Base-by-base conservation (phyloP, 2,797 vertebrate genomes). In the Channallabes apus region DNA sequence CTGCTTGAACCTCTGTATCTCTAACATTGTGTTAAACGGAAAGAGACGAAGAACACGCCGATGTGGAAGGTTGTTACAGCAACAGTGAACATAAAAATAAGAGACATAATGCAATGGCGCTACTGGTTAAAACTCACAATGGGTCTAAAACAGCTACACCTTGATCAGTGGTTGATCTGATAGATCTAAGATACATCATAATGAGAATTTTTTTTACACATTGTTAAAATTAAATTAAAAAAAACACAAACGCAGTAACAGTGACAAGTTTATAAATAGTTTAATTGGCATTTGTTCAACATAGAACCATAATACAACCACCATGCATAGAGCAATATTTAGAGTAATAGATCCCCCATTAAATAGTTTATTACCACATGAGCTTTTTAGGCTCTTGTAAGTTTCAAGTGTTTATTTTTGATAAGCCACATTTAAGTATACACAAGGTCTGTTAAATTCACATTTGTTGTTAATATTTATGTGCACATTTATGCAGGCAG, bases 251-350 rank as follows among this genome's bases (percentile, higher is more conserved):
- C 29, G 38, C 32, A 58, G 1, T 61, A 78, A 14, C 20, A 24
- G 2, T n/a, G 32, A 38, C 22, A 77, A 2, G 0, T 46, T 18
- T 27, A 80, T 80, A 64, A 80, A 46, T 64, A 80, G 3, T 65
- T 80, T 80, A 51, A 80, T 80, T 80, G 38, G 4, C 17, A 65
- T 29, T 80, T 79, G 76, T 29, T 65, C 17, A 80, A 15, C 62
- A 80, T 80, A 27, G 61, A 65, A 5, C 24, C 22, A 62, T 41
- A 22, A 62, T 4, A 82, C 32, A 38, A 24, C 27, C 58, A 56
- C 46, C 12, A 80, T 81, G 29, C 41, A 81, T 24, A 64, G 29
- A 24, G n/a, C 27, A 75, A 1, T 61, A 82, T 46, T 41, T 58
- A 2, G 46, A 32, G 27, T 32, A 20, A 32, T 56, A 76, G 32